Evolutionary conservation across 2,888 invertebrate species (phyloP).

Genomic region (Odontomyia ornata): DNA sequence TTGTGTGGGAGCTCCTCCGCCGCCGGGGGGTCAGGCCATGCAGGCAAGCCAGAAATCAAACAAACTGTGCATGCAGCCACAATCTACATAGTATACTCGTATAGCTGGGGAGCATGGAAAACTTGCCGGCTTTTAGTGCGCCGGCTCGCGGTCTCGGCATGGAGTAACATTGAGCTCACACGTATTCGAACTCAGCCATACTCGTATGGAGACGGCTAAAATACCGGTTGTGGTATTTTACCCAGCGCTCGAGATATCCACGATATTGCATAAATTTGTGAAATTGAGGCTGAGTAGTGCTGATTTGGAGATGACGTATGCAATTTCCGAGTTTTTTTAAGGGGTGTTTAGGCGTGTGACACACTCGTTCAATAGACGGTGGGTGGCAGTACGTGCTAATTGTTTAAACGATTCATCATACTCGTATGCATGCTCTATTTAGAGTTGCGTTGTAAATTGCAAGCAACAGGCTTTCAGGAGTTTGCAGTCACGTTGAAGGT

Average conservation of each 20-base stretch:
- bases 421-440: too few species aligned
- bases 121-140: conserved; percentile 23
- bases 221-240: neutral
- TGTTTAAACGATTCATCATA: too few species aligned
- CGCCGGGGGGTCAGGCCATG: too few species aligned
- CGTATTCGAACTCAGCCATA: neutral
- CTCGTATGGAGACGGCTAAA: neutral
- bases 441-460: too few species aligned
- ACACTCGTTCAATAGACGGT: too few species aligned
- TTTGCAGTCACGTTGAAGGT: too few species aligned
- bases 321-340: neutral
- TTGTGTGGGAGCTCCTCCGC: neutral
- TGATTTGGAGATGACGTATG: conserved; percentile 7
- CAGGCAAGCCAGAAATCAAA: too few species aligned
- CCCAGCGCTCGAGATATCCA: neutral
- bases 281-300: conserved; percentile 15
- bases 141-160: neutral
- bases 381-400: too few species aligned
- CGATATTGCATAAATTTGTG: conserved; percentile 32
- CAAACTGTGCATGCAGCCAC: too few species aligned
- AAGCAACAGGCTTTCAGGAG: too few species aligned
- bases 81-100: too few species aligned
- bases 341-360: too few species aligned
- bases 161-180: neutral
- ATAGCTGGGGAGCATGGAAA: neutral